Percentiles rank a stretch among this genome's conserved stretches.
These are phyloP conservation scores for Aphelenchoides fujianensis DNA, from an alignment of 1,140 invertebrate genomes.

Conservation along the genomic window DNA sequence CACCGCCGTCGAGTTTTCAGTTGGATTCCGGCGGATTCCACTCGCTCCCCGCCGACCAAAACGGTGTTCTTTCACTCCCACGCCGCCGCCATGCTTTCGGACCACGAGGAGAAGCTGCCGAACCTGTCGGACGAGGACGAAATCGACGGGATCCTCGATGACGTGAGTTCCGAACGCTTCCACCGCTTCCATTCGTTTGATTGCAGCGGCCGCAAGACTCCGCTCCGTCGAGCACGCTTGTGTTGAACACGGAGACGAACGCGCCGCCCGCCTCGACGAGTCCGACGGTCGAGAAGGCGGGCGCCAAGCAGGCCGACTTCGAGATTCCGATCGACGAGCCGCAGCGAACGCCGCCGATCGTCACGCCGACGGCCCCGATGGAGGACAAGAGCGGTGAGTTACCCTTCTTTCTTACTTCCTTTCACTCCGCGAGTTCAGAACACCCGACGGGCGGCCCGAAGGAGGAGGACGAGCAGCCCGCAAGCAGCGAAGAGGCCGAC, in stretches of 20 bases:
- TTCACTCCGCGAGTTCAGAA: background rate
- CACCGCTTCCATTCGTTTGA: background rate
- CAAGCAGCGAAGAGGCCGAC: background rate
- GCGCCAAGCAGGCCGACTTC: background rate
- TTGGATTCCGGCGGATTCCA: background rate
- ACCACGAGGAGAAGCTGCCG: constrained; percentile 1
- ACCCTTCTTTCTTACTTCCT: background rate
- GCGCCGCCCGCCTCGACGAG: background rate
- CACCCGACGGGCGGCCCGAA: background rate
- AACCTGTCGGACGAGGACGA: constrained; percentile 4
- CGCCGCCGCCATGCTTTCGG: background rate
- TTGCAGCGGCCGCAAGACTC: background rate
- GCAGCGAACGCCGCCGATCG: background rate
- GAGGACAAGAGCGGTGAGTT: background rate
- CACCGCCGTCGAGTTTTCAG: background rate
- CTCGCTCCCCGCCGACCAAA: background rate
- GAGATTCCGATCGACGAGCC: constrained; percentile 1
- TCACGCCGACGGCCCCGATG: background rate
- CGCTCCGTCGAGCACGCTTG: background rate
- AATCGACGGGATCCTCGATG: background rate
- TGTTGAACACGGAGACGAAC: constrained; percentile 1
- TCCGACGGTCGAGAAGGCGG: background rate
- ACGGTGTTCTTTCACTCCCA: background rate
- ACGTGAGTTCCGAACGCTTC: background rate
- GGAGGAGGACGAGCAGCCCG: background rate